These are phyloP conservation scores for Nephrotoma appendiculata DNA, from an alignment of 2,888 invertebrate genomes.

Conservation along the genomic window DNA sequence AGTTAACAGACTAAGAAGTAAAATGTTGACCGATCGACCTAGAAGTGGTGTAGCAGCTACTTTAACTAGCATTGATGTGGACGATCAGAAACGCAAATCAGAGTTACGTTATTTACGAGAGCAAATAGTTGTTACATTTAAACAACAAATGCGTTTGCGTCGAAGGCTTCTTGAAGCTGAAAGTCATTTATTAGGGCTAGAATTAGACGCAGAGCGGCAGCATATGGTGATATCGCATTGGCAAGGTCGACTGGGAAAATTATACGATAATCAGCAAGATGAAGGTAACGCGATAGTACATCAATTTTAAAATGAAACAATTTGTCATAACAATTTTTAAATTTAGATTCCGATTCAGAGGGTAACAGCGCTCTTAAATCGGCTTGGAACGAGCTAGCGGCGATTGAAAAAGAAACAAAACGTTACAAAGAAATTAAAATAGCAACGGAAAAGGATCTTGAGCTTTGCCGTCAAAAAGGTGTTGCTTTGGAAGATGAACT, in stretches of 20 bases:
- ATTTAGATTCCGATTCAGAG: slow-evolving; percentile 28
- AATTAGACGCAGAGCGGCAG: slow-evolving; percentile 77
- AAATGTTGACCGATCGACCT: slow-evolving; percentile 57
- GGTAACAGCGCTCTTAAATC: slow-evolving; percentile 45
- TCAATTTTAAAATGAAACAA: neutral
- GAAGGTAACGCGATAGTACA: slow-evolving; percentile 21
- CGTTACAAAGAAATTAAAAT: slow-evolving; percentile 60
- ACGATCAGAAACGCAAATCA: slow-evolving; percentile 32
- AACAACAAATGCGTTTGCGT: slow-evolving; percentile 83
- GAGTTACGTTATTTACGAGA: slow-evolving; percentile 58
- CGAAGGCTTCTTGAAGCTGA: slow-evolving; percentile 81
- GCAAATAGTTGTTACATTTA: slow-evolving; percentile 76
- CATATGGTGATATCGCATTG: slow-evolving; percentile 75
- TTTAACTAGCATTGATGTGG: slow-evolving; percentile 19
- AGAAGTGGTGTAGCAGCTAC: slow-evolving; percentile 31
- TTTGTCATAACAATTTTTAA: neutral
- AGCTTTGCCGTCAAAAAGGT: slow-evolving; percentile 62
- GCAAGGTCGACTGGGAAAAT: slow-evolving; percentile 67
- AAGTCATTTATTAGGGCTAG: slow-evolving; percentile 72
- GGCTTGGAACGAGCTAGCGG: slow-evolving; percentile 71
- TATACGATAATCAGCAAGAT: slow-evolving; percentile 28
- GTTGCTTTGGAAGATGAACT: slow-evolving; percentile 75
- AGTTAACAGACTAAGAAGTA: slow-evolving; percentile 62
- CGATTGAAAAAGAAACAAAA: slow-evolving; percentile 75
- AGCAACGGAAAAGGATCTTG: slow-evolving; percentile 66